These are phyloP conservation scores for Melangyna quadrimaculata DNA, from an alignment of 2,888 invertebrate species.

Conservation along the genomic window DNA sequence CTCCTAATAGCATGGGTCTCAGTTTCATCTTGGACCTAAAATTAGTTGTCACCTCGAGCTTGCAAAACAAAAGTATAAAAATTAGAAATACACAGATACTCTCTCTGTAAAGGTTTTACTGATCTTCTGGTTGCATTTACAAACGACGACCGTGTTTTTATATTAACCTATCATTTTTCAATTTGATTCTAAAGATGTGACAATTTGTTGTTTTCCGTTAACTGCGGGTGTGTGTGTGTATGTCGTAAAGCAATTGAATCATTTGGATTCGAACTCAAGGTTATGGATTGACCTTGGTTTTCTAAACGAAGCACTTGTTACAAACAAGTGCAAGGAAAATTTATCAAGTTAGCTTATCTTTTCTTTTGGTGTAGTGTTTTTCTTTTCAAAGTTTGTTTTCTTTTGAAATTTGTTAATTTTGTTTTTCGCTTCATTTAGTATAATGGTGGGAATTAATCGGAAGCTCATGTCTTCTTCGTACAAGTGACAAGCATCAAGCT, in stretches of 20 bases:
- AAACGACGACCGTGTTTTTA: conserved; percentile 46
- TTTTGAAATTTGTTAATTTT: conserved; percentile 2
- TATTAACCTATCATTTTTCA: conserved; percentile 52
- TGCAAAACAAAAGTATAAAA: too few species aligned
- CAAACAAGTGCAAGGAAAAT: conserved; percentile 8
- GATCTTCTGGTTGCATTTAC: conserved; percentile 43
- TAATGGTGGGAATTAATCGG: conserved; percentile 34
- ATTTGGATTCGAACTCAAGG: conserved; percentile 55
- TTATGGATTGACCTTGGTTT: conserved; percentile 45
- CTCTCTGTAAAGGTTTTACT: conserved; percentile 20
- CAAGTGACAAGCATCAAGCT: not conserved
- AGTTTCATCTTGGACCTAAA: conserved; percentile 20
- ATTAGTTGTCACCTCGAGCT: conserved; percentile 4
- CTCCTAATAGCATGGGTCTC: conserved; percentile 39
- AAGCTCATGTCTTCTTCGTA: conserved; percentile 36
- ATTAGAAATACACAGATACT: conserved; percentile 6
- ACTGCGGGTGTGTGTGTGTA: conserved; percentile 7
- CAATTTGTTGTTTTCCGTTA: conserved; percentile 46
- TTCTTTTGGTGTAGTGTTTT: not conserved
- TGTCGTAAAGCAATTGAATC: not conserved
- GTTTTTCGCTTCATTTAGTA: not conserved
- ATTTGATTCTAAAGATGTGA: conserved; percentile 51
- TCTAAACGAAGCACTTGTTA: conserved; percentile 9
- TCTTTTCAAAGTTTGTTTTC: conserved; percentile 20
- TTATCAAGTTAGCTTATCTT: not conserved